A percentile compares a stretch with the other conserved stretches of the same genome.
These are phyloP conservation scores for Drosophila tristis DNA, from an alignment of 1,140 invertebrate species.

Conservation along the genomic window DNA sequence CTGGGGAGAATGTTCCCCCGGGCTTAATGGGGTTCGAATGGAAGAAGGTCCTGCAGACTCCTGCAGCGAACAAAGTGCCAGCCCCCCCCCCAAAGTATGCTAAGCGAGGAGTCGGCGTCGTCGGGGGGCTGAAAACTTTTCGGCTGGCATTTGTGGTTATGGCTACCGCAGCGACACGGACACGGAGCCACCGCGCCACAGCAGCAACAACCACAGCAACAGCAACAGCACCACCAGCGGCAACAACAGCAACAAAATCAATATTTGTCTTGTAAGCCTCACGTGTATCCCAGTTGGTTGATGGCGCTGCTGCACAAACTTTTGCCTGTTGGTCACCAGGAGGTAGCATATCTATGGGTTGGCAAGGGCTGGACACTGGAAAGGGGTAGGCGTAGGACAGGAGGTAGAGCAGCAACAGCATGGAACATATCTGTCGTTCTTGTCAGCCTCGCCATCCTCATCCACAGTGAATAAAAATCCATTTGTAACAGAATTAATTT, in stretches of 20 bases:
- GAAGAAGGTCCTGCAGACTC: slow-evolving; percentile 41
- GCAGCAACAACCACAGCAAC: slow-evolving; percentile 22
- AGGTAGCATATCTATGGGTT: slow-evolving; percentile 23
- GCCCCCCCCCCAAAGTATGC: slow-evolving; percentile 50
- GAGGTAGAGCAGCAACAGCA: slow-evolving; percentile 45
- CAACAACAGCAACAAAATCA: slow-evolving; percentile 67
- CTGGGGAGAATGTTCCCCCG: background rate
- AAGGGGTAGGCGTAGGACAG: background rate
- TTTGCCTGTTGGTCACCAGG: slow-evolving; percentile 31
- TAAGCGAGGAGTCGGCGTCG: slow-evolving; percentile 44
- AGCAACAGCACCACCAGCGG: slow-evolving; percentile 36
- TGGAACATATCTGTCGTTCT: slow-evolving; percentile 36
- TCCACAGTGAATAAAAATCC: background rate
- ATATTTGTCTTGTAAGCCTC: slow-evolving; percentile 80
- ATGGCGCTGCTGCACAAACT: slow-evolving; percentile 35
- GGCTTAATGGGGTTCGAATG: too few relatives aligned
- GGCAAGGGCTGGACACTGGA: background rate
- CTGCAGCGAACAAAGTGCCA: slow-evolving; percentile 15
- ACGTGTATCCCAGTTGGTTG: slow-evolving; percentile 58
- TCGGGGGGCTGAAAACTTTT: slow-evolving; percentile 51
- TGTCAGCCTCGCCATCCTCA: slow-evolving; percentile 5
- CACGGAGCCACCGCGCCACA: background rate
- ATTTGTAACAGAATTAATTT: too few relatives aligned
- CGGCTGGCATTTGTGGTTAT: slow-evolving; percentile 53
- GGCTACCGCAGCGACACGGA: slow-evolving; percentile 46